Percentiles rank a stretch among this genome's conserved stretches.
Conservation (phyloP, 2,113 vertebrate species). For the Chaenogobius annularis region DNA sequence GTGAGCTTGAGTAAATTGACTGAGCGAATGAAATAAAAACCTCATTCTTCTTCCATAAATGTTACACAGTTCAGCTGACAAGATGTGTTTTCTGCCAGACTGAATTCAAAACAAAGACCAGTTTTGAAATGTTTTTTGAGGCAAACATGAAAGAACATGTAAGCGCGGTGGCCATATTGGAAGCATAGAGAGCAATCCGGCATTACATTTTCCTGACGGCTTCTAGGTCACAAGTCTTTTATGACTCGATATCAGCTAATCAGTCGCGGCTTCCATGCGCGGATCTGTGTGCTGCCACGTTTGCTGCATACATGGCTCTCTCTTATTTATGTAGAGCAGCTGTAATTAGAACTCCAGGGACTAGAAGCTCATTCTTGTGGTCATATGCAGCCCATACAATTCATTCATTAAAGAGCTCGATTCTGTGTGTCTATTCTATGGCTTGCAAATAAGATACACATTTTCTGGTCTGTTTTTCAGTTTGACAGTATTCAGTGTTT, state of each 20-base stretch:
- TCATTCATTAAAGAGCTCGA: neutral
- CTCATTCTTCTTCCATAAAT: neutral
- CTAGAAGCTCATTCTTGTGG: neutral
- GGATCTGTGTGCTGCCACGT: neutral
- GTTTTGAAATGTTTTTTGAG: conserved; percentile 27
- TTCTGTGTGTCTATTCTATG: neutral
- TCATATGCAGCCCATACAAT: neutral
- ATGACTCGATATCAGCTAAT: conserved; percentile 11
- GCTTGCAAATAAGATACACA: neutral
- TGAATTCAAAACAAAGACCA: conserved; percentile 7
- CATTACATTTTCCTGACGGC: neutral
- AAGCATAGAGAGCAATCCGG: conserved; percentile 11
- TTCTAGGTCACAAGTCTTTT: conserved; percentile 23
- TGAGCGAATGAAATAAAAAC: neutral
- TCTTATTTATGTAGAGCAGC: conserved; percentile 5
- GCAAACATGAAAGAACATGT: conserved; percentile 36
- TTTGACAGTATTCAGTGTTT: neutral
- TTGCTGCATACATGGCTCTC: neutral
- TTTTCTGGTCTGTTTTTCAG: neutral
- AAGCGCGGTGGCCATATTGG: conserved; percentile 13
- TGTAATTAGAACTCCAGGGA: conserved; percentile 39
- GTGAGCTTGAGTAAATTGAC: conserved; percentile 2
- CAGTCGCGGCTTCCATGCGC: conserved; percentile 23
- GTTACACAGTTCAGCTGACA: conserved; percentile 14
- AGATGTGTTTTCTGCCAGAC: conserved; percentile 14